phyloP scores from a whole-genome alignment of 2,888 invertebrate species.

The Eretmocerus hayati region DNA sequence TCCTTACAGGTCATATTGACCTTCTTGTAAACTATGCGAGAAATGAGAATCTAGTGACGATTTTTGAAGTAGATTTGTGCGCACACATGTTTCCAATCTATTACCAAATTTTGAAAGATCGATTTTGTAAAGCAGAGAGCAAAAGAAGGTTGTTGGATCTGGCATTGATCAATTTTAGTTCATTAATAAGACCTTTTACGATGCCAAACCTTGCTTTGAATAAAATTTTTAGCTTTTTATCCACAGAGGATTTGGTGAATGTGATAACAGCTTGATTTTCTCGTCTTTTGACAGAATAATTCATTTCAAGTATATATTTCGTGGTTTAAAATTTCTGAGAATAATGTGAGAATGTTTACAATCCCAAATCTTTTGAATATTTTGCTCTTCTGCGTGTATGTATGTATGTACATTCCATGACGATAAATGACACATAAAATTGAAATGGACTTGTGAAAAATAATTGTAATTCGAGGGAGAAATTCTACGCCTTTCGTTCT shows the following conservation, averaged over 20 bases:
- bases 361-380: too few relatives aligned
- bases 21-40: constrained; percentile 6
- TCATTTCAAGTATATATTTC: too few relatives aligned
- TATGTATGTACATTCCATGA: too few relatives aligned
- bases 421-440: too few relatives aligned
- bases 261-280: neutral
- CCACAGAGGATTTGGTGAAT: constrained; percentile 5
- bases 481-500: too few relatives aligned
- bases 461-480: too few relatives aligned
- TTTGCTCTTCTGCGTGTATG: too few relatives aligned
- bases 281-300: too few relatives aligned
- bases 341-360: too few relatives aligned
- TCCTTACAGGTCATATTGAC: constrained; percentile 7
- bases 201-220: constrained; percentile 6
- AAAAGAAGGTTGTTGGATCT: constrained; percentile 5
- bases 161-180: neutral
- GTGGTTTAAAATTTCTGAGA: too few relatives aligned
- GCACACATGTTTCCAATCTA: constrained; percentile 10
- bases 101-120: constrained; percentile 7
- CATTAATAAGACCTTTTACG: constrained; percentile 1
- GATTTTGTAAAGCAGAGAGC: constrained; percentile 9
- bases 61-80: constrained; percentile 1
- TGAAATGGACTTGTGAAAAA: too few relatives aligned
- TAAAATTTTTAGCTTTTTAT: constrained; percentile 11
- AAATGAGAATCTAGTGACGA: constrained; percentile 5